Percentiles rank a stretch among this genome's conserved stretches.
Conservation (phyloP, 2,113 vertebrate species). For the Nyctibius bracteatus region DNA sequence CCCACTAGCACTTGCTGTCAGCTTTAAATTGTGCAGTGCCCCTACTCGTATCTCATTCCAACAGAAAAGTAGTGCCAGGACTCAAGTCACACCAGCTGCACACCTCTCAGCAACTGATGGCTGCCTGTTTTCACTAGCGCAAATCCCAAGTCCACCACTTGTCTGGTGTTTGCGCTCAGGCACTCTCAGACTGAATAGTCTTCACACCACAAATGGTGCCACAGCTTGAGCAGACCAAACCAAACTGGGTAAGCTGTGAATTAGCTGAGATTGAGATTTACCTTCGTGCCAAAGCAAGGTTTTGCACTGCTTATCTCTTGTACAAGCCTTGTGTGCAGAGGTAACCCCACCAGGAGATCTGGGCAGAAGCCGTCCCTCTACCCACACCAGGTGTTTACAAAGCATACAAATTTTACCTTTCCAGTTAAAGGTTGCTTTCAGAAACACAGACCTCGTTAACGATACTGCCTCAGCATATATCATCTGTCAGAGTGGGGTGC, state of each 20-base stretch:
- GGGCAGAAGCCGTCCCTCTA: neutral
- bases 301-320: neutral
- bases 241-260: neutral
- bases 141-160: neutral
- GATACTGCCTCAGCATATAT: neutral
- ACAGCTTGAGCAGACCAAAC: neutral
- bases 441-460: neutral
- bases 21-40: neutral
- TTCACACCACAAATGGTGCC: accelerated
- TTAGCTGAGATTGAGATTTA: neutral
- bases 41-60: neutral
- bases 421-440: neutral
- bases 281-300: neutral
- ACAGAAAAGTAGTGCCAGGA: neutral
- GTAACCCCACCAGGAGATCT: neutral
- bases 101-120: neutral
- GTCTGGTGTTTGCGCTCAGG: neutral
- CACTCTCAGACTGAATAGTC: neutral
- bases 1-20: neutral
- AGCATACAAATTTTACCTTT: neutral
- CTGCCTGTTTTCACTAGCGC: neutral
- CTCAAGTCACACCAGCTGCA: neutral
- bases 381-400: neutral
- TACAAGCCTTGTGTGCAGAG: neutral
- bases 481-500: neutral